Base-by-base conservation (phyloP, 2,113 vertebrate species). In the Mesitornis unicolor region DNA sequence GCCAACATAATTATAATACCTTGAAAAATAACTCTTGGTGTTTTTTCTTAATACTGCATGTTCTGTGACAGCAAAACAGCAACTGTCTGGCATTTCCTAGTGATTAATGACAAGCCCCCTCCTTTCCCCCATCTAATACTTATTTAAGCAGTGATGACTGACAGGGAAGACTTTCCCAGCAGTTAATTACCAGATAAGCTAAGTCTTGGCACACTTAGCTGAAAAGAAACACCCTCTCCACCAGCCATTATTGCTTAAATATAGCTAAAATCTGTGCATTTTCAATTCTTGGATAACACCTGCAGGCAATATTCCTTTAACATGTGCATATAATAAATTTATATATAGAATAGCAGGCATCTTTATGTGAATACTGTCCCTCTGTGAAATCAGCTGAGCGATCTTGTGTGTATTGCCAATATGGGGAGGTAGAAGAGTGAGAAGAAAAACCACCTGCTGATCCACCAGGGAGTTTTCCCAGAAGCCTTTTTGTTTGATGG, bases 121-220 rank as follows among this genome's bases (percentile, higher is more conserved):
- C 40, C 59, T 47, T 50, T 35, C 16, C 64, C 26, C 76, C 16
- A 7, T 63, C 56, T 47, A 81, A 84, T 51, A 81, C 69, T 87
- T 90, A 70, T 53, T 92, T 80, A 67, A 78, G 47, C 80, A 87
- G 56, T 13, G 48, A 21, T 89, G 84, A 92, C 76, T 82, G 94
- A 87, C 77, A 89, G 38, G 35, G 38, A 89, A 60, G 84, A 84
- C 76, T 68, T 81, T 71, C 56, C 73, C 24, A 70, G 36, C 69
- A 78, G 60, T 76, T 82, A 89, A 95, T 95, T 89, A 75, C 48
- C 73, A 92, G 65, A 78, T 82, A 94, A 88, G 26, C 63, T 29
- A 68, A 85, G 45, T 92, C 81, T 87, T 71, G 56, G 76, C 64
- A 91, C 56, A 64, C 60, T 51, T 67, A 78, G 8, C 73, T 82